phyloP scores from a whole-genome alignment of 2,797 vertebrate genomes.

The Sylvilagus floridanus region DNA sequence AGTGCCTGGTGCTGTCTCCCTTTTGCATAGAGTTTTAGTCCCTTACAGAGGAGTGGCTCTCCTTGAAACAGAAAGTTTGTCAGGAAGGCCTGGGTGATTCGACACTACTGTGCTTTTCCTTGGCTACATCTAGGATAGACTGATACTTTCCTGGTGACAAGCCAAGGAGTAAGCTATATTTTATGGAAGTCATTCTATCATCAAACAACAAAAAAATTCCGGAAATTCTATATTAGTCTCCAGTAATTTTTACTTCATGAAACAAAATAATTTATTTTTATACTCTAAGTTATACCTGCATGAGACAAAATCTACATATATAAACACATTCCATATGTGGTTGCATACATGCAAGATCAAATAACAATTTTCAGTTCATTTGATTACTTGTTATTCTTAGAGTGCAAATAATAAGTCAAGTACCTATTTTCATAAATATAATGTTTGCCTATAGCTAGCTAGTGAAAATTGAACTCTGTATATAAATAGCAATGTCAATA shows the following conservation, averaged over 20 bases:
- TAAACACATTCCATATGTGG: background rate
- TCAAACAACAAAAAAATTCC: background rate
- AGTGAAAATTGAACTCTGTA: background rate
- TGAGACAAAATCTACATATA: background rate
- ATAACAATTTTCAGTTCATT: conserved; percentile 29
- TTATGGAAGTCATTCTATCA: conserved; percentile 8
- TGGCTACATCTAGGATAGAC: background rate
- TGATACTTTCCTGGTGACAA: background rate
- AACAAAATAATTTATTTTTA: conserved; percentile 18
- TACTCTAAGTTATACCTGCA: background rate
- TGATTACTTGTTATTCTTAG: background rate
- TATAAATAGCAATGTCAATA: background rate
- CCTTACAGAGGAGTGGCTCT: background rate
- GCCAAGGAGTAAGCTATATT: background rate
- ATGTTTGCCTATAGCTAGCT: background rate
- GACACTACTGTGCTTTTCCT: background rate
- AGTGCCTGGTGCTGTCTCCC: background rate
- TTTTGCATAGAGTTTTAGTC: background rate
- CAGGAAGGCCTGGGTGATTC: background rate
- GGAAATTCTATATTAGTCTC: background rate
- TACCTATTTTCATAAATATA: conserved; percentile 32
- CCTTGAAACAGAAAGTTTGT: background rate
- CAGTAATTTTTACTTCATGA: conserved; percentile 6
- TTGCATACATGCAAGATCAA: background rate
- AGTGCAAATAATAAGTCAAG: background rate